These are phyloP conservation scores for Cebus imitator DNA, from an alignment of 2,113 vertebrate genomes.

Conservation along the genomic window DNA sequence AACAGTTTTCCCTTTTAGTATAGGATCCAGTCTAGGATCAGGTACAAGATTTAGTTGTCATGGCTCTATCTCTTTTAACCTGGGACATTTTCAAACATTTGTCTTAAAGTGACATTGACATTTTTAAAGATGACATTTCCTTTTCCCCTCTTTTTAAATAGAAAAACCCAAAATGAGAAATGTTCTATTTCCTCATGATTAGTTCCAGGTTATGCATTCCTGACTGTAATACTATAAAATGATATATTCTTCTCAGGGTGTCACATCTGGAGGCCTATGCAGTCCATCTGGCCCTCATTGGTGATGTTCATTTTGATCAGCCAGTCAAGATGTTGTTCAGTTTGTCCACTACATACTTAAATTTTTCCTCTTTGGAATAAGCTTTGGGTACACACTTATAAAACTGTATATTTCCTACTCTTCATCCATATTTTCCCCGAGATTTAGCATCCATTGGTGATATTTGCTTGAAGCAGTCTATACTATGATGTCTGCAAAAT, in stretches of 20 bases:
- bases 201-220: neutral
- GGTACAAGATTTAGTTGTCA: neutral
- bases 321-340: neutral
- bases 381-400: neutral
- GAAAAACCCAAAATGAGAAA: neutral
- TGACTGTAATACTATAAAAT: neutral
- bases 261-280: neutral
- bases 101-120: neutral
- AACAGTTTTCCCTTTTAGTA: neutral
- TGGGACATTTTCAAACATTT: constrained; percentile 28
- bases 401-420: neutral
- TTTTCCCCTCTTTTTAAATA: neutral
- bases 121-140: neutral
- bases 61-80: neutral
- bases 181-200: neutral
- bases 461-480: constrained; percentile 12
- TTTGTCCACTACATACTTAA: neutral
- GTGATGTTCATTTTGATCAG: constrained; percentile 27
- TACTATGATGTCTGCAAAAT: neutral
- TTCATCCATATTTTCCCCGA: neutral
- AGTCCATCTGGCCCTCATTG: neutral
- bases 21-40: neutral
- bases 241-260: neutral
- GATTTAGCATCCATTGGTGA: neutral
- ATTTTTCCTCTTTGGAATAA: neutral